Evolutionary conservation across 1,140 invertebrate genomes (phyloP), one percentile per base, ranked within the genome.

Genomic region (Drosophila quadrilineata): DNA sequence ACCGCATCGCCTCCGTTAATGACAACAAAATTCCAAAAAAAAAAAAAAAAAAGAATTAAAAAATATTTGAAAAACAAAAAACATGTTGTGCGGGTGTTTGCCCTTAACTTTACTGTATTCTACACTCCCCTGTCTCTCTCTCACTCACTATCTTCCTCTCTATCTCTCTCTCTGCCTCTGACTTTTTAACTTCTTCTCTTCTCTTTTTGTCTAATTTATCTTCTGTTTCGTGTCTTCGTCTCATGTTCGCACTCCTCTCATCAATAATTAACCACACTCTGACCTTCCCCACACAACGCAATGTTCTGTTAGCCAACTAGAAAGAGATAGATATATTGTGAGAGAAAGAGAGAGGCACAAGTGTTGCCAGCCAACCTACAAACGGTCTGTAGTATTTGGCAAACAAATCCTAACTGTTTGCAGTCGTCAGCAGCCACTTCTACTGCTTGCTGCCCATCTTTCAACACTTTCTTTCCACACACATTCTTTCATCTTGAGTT

Each of bases 181-280:
- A 12, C n/a, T 17, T 3, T 21, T 6, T 3, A 6, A 3, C 33
- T 17, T 14, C 28, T 33, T 16, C 31, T 16, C n/a, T n/a, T n/a
- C n/a, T n/a, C n/a, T n/a, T n/a, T n/a, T n/a, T n/a, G n/a, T n/a
- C n/a, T n/a, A n/a, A n/a, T n/a, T n/a, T n/a, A n/a, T n/a, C n/a
- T n/a, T n/a, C n/a, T n/a, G n/a, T 16, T 6, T 28, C 45, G 35
- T n/a, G n/a, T 12, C 31, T 22, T 17, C 21, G n/a, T 52, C 53
- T 54, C n/a, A n/a, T n/a, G n/a, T n/a, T n/a, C n/a, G n/a, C n/a
- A n/a, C n/a, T 5, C 33, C 14, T 41, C 65, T 68, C 52, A 62
- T 68, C 57, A 67, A 71, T 66, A 77, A 77, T 85, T 71, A 85
- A 74, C 77, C 69, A 66, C 68, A 70, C 45, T 49, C 70, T 74